phyloP scores from a whole-genome alignment of 1,140 invertebrate species.

The Uloborus diversus region DNA sequence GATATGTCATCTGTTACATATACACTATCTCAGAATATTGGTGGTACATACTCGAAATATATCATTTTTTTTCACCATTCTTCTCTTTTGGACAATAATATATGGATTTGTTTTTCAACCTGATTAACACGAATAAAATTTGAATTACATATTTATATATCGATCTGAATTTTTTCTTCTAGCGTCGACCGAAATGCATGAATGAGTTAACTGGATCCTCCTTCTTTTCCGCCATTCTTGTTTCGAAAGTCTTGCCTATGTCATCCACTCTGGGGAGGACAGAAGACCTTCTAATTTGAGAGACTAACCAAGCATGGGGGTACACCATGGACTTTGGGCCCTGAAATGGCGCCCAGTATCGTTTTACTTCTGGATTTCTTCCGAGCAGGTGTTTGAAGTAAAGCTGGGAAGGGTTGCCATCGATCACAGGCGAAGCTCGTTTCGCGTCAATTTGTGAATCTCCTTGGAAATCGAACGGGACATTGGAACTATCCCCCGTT shows the following conservation, averaged over 20 bases:
- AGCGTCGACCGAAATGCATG: conserved; percentile 52
- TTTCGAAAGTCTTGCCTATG: not conserved
- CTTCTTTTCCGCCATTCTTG: conserved; percentile 43
- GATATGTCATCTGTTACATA: conserved; percentile 49
- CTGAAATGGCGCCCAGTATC: conserved; percentile 40
- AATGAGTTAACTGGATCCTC: conserved; percentile 46
- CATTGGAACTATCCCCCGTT: too few relatives aligned
- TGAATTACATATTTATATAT: too few relatives aligned
- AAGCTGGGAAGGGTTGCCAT: too few relatives aligned
- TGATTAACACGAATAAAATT: too few relatives aligned
- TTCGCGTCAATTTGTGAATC: too few relatives aligned
- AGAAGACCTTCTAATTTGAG: conserved; percentile 45
- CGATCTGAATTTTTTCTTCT: conserved; percentile 1
- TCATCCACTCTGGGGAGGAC: not conserved
- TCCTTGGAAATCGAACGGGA: too few relatives aligned
- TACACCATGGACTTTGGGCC: conserved; percentile 49
- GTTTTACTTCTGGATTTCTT: conserved; percentile 13
- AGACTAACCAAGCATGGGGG: conserved; percentile 43
- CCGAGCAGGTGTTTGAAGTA: too few relatives aligned
- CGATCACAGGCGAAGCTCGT: too few relatives aligned
- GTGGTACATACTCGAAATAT: conserved; percentile 8
- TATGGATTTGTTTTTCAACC: not conserved
- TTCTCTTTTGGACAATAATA: not conserved
- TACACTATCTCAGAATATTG: conserved; percentile 27
- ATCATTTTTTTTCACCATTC: not conserved